A percentile compares a stretch with the other conserved stretches of the same genome.
These are phyloP conservation scores for Chesias legatella DNA, from an alignment of 2,888 invertebrate species.

Conservation along the genomic window DNA sequence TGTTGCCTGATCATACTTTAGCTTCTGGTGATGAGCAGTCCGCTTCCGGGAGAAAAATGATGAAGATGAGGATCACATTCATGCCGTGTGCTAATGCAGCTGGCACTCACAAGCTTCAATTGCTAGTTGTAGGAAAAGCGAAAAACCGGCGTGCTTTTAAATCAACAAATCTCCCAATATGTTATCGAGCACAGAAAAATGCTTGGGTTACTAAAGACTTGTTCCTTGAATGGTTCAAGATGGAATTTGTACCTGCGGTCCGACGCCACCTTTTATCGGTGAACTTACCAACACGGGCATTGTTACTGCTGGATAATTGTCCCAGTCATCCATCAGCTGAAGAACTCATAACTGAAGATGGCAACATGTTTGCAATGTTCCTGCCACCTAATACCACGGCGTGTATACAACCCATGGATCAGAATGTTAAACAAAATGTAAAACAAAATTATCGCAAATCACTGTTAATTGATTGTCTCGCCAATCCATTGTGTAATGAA, in stretches of 20 bases:
- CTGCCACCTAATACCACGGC: conserved; percentile 32
- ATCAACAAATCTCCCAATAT: conserved; percentile 32
- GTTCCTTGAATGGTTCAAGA: conserved; percentile 37
- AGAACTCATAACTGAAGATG: conserved; percentile 38
- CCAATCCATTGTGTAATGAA: neutral
- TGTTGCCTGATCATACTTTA: conserved; percentile 33
- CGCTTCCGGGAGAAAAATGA: conserved; percentile 28
- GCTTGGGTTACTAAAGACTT: conserved; percentile 34
- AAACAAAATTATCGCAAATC: conserved; percentile 1
- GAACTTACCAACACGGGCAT: conserved; percentile 31
- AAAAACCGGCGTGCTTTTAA: conserved; percentile 35
- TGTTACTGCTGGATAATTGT: conserved; percentile 24
- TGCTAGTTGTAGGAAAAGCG: conserved; percentile 33
- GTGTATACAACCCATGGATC: neutral
- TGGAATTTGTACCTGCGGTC: conserved; percentile 27
- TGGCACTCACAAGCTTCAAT: conserved; percentile 28
- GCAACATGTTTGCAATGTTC: conserved; percentile 34
- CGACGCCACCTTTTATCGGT: conserved; percentile 17
- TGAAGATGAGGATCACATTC: conserved; percentile 32
- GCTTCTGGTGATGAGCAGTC: conserved; percentile 27
- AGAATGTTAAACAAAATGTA: neutral
- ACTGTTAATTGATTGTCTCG: conserved; percentile 1
- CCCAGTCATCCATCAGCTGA: conserved; percentile 36
- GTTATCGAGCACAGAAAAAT: conserved; percentile 32
- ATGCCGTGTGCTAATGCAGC: conserved; percentile 34